Conservation (phyloP, 2,113 vertebrate species). For the Megalops atlanticus region DNA sequence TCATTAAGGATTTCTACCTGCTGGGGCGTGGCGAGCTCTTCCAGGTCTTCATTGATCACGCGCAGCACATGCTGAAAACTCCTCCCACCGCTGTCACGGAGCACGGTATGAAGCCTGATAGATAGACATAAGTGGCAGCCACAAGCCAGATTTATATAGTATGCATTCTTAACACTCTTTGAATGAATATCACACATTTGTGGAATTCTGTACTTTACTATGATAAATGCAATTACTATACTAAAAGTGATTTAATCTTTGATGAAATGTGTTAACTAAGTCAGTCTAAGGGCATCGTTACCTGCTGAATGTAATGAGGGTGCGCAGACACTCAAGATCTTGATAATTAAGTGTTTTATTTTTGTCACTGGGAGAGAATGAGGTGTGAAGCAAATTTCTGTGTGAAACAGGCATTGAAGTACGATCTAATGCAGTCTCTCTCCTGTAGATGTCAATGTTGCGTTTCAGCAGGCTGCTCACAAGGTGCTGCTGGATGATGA, state of each 20-base stretch:
- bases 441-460: constrained; percentile 88
- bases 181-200: background rate
- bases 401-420: too few species aligned
- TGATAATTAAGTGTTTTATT: too few species aligned
- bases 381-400: too few species aligned
- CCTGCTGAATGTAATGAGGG: too few species aligned
- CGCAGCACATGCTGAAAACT: constrained; percentile 95
- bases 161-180: too few species aligned
- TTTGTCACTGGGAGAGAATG: too few species aligned
- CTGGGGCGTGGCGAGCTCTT: constrained; percentile 95
- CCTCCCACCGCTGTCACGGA: constrained; percentile 93
- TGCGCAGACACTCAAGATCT: too few species aligned
- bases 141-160: too few species aligned
- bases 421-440: constrained; percentile 17
- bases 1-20: constrained; percentile 97
- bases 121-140: too few species aligned
- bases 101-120: constrained; percentile 78
- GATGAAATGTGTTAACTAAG: too few species aligned
- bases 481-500: constrained; percentile 95
- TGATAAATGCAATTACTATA: background rate
- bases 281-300: too few species aligned
- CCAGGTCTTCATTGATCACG: constrained; percentile 95
- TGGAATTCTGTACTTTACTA: background rate
- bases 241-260: too few species aligned
- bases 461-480: constrained; percentile 95